These are phyloP conservation scores for Fissipunctia ypsillon DNA, from an alignment of 2,888 invertebrate genomes.

Conservation along the genomic window DNA sequence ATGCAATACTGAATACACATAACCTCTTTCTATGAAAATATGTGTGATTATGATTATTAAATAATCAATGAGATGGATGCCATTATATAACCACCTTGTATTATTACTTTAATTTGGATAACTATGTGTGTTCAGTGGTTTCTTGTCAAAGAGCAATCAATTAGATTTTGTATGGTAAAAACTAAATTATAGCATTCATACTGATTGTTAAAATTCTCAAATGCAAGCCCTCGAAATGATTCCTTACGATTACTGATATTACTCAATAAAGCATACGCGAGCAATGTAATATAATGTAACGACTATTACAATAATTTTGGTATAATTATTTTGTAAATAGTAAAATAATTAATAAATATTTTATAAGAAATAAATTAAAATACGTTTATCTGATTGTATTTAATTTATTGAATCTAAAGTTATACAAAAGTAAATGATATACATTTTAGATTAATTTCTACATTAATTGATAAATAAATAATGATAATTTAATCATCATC, in stretches of 20 bases:
- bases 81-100: not conserved
- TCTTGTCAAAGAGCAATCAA: conserved; percentile 9
- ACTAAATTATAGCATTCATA: conserved; percentile 33
- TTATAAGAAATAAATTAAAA: conserved; percentile 71
- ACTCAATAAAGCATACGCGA: conserved; percentile 22
- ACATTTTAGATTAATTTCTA: conserved; percentile 19
- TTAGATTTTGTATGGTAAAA: conserved; percentile 15
- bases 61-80: not conserved
- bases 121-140: conserved; percentile 2
- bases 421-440: conserved; percentile 27
- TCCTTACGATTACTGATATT: conserved; percentile 42
- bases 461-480: conserved; percentile 28
- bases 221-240: conserved; percentile 10
- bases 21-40: not conserved
- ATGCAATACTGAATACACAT: conserved; percentile 2
- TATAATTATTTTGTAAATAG: conserved; percentile 66
- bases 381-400: conserved; percentile 49
- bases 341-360: conserved; percentile 63
- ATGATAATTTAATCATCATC: conserved; percentile 82
- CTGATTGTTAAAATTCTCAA: not conserved
- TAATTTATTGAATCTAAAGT: conserved; percentile 55
- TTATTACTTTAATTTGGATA: not conserved
- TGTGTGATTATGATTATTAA: not conserved
- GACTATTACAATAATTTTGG: conserved; percentile 39
- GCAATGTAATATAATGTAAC: conserved; percentile 47